These are phyloP conservation scores for Drosophila maculinotata DNA, from an alignment of 2,888 invertebrate genomes.

Conservation along the genomic window DNA sequence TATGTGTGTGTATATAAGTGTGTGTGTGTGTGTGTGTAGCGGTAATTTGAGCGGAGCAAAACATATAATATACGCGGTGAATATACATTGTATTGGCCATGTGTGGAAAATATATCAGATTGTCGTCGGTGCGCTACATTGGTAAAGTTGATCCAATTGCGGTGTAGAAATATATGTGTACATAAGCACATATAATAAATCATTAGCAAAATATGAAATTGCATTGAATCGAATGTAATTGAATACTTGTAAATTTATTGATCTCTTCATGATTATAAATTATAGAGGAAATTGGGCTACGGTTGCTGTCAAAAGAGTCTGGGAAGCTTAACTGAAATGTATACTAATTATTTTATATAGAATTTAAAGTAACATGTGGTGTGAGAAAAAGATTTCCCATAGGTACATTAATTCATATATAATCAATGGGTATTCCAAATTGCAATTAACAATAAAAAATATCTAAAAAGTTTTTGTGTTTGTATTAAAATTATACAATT, in stretches of 20 bases:
- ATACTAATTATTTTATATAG: not conserved
- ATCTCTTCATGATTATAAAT: not conserved
- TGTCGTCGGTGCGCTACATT: slow-evolving; percentile 56
- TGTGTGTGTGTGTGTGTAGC: slow-evolving; percentile 34
- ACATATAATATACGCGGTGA: slow-evolving; percentile 47
- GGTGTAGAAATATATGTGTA: slow-evolving; percentile 19
- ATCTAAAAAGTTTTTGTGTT: too few relatives aligned
- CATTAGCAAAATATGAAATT: slow-evolving; percentile 6
- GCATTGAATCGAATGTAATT: slow-evolving; percentile 15
- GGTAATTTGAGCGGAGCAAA: slow-evolving; percentile 66
- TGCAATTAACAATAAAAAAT: too few relatives aligned
- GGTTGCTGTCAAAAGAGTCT: too few relatives aligned
- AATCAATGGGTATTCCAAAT: too few relatives aligned
- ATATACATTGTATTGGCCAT: slow-evolving; percentile 46
- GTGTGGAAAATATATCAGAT: slow-evolving; percentile 48
- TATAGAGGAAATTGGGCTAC: not conserved
- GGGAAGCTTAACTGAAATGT: too few relatives aligned
- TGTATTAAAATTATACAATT: too few relatives aligned
- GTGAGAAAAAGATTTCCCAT: too few relatives aligned
- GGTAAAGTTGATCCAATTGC: slow-evolving; percentile 46
- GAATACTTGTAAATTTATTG: slow-evolving; percentile 4
- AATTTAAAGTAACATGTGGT: not conserved
- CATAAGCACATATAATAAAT: too few relatives aligned
- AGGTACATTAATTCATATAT: too few relatives aligned
- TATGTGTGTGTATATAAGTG: slow-evolving; percentile 5